Evolutionary conservation across 2,797 vertebrate genomes (phyloP).

Genomic region (Poeciliopsis infans): DNA sequence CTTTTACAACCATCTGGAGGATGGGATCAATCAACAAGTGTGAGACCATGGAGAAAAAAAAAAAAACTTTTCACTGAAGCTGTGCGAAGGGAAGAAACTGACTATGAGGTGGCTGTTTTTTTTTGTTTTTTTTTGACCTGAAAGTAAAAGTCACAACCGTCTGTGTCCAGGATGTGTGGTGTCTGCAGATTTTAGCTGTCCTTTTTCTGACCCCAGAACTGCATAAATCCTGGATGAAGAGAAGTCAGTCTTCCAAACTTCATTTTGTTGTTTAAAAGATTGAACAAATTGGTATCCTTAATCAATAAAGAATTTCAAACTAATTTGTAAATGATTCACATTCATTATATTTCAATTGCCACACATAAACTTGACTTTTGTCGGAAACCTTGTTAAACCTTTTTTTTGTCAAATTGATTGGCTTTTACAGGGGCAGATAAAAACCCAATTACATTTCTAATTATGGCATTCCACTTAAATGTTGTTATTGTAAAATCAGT

Average conservation of each 20-base stretch:
- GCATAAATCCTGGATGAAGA: background rate
- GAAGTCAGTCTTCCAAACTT: background rate
- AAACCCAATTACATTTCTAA: background rate
- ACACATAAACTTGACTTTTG: background rate
- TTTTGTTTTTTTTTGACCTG: background rate
- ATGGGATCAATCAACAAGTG: slow-evolving; percentile 5
- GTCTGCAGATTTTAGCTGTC: background rate
- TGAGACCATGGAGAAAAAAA: background rate
- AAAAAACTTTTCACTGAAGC: background rate
- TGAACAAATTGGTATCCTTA: background rate
- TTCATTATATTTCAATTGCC: background rate
- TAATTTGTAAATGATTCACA: background rate
- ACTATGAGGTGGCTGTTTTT: background rate
- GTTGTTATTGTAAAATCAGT: background rate
- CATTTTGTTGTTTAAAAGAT: background rate
- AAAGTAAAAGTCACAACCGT: background rate
- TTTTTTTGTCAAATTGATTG: background rate
- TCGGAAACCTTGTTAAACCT: background rate
- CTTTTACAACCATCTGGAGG: background rate
- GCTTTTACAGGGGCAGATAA: background rate
- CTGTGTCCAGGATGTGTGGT: background rate
- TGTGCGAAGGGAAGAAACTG: background rate
- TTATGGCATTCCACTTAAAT: background rate
- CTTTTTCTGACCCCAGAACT: background rate
- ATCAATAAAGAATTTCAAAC: background rate